A percentile compares a stretch with the other conserved stretches of the same genome.
phyloP scores from a whole-genome alignment of 1,140 invertebrate genomes.

The Cotesia glomerata region DNA sequence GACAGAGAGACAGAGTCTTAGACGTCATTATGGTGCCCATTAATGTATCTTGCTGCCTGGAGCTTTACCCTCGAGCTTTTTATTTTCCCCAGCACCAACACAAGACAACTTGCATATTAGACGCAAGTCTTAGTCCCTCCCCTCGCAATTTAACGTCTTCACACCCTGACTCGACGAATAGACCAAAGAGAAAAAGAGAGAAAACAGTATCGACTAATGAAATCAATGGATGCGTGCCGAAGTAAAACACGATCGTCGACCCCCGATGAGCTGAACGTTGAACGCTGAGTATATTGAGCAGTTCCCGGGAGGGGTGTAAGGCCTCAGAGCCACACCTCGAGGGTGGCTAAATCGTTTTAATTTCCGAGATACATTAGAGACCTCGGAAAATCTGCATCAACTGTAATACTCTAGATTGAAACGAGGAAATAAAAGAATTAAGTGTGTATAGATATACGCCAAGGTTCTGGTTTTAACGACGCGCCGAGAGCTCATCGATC shows the following conservation, averaged over 20 bases:
- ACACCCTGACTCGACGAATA: background rate
- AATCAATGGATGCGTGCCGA: constrained; percentile 48
- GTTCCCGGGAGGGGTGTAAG: background rate
- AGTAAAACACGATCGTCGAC: constrained; percentile 43
- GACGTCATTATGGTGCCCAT: constrained; percentile 28
- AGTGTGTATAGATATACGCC: background rate
- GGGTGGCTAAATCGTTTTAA: constrained; percentile 43
- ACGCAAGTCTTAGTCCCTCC: background rate
- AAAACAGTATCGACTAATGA: constrained; percentile 52
- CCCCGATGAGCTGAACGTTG: constrained; percentile 9
- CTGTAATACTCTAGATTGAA: constrained; percentile 9
- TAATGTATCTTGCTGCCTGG: constrained; percentile 48
- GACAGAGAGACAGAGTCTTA: background rate
- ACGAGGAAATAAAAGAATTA: background rate
- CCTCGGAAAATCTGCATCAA: constrained; percentile 32
- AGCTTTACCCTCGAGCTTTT: constrained; percentile 12
- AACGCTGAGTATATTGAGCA: no score
- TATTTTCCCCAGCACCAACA: background rate
- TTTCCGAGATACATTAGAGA: constrained; percentile 50
- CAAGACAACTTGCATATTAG: constrained; percentile 31
- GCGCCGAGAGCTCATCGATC: constrained; percentile 19
- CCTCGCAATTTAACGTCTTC: constrained; percentile 29
- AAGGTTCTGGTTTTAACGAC: background rate
- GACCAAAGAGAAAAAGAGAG: background rate
- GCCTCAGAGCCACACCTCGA: constrained; percentile 1